Conservation (phyloP, 1,140 invertebrate genomes). For the Euborellia annulipes region DNA sequence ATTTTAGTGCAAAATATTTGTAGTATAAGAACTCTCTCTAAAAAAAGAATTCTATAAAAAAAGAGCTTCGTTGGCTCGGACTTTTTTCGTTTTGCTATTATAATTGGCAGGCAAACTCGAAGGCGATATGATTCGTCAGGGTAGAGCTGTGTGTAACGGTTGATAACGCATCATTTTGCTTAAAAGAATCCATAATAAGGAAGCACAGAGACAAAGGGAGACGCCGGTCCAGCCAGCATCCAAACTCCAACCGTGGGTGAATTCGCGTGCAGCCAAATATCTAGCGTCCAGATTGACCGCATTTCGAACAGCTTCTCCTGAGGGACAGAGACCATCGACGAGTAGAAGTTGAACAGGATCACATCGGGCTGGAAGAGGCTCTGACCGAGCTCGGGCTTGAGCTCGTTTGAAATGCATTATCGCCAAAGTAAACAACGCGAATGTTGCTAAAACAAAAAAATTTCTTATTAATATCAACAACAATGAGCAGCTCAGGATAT, state of each 20-base stretch:
- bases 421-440: conserved; percentile 73
- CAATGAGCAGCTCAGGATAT: no score
- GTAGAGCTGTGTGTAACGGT: conserved; percentile 32
- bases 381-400: conserved; percentile 38
- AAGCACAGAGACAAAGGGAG: conserved; percentile 55
- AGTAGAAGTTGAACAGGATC: conserved; percentile 21
- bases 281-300: conserved; percentile 14
- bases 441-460: conserved; percentile 49
- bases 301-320: neutral
- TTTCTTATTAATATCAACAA: no score
- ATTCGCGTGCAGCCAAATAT: conserved; percentile 46
- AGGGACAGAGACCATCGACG: conserved; percentile 3
- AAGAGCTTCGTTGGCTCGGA: no score
- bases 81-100: no score
- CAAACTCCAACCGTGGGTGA: conserved; percentile 64
- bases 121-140: neutral
- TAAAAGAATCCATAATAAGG: conserved; percentile 67
- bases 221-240: conserved; percentile 71
- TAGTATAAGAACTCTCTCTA: no score
- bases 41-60: no score
- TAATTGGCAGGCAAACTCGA: neutral
- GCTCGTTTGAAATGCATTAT: conserved; percentile 79
- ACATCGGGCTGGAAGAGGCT: conserved; percentile 18
- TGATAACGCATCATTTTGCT: conserved; percentile 82
- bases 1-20: no score